phyloP scores from a whole-genome alignment of 1,140 invertebrate species.

The Heliconius melpomene region DNA sequence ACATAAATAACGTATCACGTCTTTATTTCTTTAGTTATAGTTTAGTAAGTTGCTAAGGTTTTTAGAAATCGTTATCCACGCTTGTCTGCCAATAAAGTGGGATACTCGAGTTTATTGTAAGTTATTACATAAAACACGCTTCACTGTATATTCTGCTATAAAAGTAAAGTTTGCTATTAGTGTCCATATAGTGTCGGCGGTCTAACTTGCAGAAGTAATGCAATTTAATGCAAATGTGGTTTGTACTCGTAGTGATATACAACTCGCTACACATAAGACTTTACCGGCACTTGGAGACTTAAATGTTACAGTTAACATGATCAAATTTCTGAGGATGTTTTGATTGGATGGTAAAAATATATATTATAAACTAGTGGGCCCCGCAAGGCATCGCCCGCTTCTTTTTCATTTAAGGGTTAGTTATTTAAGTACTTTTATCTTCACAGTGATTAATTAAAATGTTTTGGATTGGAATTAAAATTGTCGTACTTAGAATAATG shows the following conservation, averaged over 20 bases:
- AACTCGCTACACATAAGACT: background rate
- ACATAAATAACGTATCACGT: conserved; percentile 32
- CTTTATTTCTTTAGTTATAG: conserved; percentile 10
- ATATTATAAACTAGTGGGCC: no score
- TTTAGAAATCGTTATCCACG: background rate
- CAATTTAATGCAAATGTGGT: conserved; percentile 68
- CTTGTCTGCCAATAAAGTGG: conserved; percentile 16
- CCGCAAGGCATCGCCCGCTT: no score
- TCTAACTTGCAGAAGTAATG: conserved; percentile 35
- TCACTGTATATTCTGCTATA: background rate
- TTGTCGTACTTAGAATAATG: no score
- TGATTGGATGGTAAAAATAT: no score
- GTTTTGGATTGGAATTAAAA: no score
- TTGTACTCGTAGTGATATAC: background rate
- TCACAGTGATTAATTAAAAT: no score
- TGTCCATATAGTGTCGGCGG: background rate
- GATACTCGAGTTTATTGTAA: conserved; percentile 7
- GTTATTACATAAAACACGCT: conserved; percentile 15
- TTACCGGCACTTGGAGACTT: background rate
- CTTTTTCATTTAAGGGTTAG: no score
- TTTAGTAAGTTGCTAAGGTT: conserved; percentile 13
- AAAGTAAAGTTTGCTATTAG: conserved; percentile 3
- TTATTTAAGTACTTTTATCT: no score
- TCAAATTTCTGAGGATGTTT: no score
- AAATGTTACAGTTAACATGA: no score